Evolutionary conservation across 2,888 invertebrate genomes (phyloP).

Genomic region (Brachypalpus laphriformis): DNA sequence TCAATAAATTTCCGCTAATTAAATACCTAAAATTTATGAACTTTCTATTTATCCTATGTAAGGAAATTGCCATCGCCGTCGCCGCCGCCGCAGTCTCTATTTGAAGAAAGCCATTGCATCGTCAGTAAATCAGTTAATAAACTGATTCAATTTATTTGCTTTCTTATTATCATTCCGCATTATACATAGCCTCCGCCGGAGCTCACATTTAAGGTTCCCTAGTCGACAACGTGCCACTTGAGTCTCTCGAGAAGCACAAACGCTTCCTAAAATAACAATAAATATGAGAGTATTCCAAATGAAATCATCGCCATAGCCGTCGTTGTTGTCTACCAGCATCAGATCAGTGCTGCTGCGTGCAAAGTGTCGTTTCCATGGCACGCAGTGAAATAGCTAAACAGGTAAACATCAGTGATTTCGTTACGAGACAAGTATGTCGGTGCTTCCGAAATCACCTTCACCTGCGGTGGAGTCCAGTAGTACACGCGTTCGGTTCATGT

Average conservation of each 20-base stretch:
- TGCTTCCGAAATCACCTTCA: slow-evolving; percentile 48
- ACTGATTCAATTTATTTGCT: slow-evolving; percentile 31
- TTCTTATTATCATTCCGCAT: slow-evolving; percentile 36
- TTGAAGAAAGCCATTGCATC: slow-evolving; percentile 52
- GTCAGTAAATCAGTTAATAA: slow-evolving; percentile 23
- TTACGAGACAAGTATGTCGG: slow-evolving; percentile 26
- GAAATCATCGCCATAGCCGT: slow-evolving; percentile 12
- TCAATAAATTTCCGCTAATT: slow-evolving; percentile 46
- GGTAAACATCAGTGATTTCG: slow-evolving; percentile 23
- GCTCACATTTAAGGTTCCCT: too few relatives aligned
- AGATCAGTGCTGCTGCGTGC: neutral
- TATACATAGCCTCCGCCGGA: neutral
- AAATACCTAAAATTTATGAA: slow-evolving; percentile 46
- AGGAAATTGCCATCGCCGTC: neutral
- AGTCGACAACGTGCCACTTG: neutral
- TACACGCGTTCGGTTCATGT: slow-evolving; percentile 8
- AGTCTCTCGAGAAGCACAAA: slow-evolving; percentile 8
- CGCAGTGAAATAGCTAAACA: neutral
- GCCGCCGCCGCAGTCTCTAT: neutral
- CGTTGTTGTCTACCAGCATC: slow-evolving; percentile 5
- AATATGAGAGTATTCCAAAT: neutral
- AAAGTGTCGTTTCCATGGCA: slow-evolving; percentile 13
- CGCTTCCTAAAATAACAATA: slow-evolving; percentile 14
- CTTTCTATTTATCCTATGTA: slow-evolving; percentile 41
- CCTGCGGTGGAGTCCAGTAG: neutral